These are phyloP conservation scores for Jordanella pulchra DNA, from an alignment of 2,797 vertebrate genomes.

Conservation along the genomic window DNA sequence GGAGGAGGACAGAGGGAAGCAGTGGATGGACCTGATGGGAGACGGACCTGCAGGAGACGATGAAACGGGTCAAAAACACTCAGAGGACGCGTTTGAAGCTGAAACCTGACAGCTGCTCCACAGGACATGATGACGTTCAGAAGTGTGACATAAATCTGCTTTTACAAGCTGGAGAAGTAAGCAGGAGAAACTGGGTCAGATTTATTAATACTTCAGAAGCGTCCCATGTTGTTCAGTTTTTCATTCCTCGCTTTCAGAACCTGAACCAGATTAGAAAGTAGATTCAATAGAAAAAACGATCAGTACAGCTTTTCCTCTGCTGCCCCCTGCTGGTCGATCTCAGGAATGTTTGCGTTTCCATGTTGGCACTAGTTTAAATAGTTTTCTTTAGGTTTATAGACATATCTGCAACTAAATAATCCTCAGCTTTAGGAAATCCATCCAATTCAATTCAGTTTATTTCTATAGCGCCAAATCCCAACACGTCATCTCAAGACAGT, in stretches of 20 bases:
- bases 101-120: background rate
- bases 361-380: no score
- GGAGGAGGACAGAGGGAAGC: slow-evolving; percentile 89
- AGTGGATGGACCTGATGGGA: slow-evolving; percentile 86
- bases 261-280: slow-evolving; percentile 39
- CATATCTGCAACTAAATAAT: no score
- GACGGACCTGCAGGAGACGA: slow-evolving; percentile 78
- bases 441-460: no score
- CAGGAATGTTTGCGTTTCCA: background rate
- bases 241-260: slow-evolving; percentile 12
- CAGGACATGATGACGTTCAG: background rate
- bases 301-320: background rate
- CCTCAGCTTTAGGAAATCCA: no score
- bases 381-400: no score
- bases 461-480: no score
- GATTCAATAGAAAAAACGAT: slow-evolving; percentile 5
- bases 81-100: background rate
- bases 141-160: slow-evolving; percentile 6
- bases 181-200: slow-evolving; percentile 35
- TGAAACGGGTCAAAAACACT: background rate
- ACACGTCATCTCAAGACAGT: no score
- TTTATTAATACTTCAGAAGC: slow-evolving; percentile 22
- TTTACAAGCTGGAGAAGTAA: background rate
- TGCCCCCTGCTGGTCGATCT: slow-evolving; percentile 42
- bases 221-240: slow-evolving; percentile 7